Evolutionary conservation across 30 jellyfish, hydroid and myxozoan species (phyloP).

Genomic region (Catostylus mosaicus): DNA sequence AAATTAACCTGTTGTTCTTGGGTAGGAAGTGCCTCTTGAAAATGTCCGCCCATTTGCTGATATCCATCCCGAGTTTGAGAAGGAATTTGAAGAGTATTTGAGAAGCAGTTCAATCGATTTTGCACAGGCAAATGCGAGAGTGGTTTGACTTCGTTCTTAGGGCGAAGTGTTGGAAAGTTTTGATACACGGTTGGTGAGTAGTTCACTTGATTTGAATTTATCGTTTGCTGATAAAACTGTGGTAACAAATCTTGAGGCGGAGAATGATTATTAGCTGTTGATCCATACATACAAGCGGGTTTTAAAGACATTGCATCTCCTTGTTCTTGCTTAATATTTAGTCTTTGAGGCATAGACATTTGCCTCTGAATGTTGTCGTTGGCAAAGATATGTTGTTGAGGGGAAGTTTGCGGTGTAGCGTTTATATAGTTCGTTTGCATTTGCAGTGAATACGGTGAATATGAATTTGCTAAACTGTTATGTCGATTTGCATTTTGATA

Average conservation of each 20-base stretch:
- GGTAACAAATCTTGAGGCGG: conserved; percentile 79
- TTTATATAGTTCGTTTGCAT: conserved; percentile 16
- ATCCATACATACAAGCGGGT: conserved; percentile 81
- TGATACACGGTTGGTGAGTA: conserved; percentile 55
- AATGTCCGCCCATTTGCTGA: conserved; percentile 82
- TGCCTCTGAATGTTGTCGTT: conserved; percentile 36
- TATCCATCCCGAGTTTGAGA: conserved; percentile 74
- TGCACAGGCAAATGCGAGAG: conserved; percentile 75
- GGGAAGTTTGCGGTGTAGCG: conserved; percentile 35
- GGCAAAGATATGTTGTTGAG: conserved; percentile 11
- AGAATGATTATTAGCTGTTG: conserved; percentile 52
- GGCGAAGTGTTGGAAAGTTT: conserved; percentile 30
- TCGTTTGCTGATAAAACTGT: conserved; percentile 66
- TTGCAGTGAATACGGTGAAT: conserved; percentile 34
- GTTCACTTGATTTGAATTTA: conserved; percentile 46
- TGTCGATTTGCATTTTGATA: conserved; percentile 41
- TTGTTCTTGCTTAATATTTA: conserved; percentile 54
- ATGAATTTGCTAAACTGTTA: conserved; percentile 15
- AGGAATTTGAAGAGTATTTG: conserved; percentile 57
- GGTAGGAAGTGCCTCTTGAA: conserved; percentile 82
- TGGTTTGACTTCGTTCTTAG: conserved; percentile 56
- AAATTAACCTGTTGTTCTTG: conserved; percentile 82
- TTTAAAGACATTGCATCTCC: conserved; percentile 35
- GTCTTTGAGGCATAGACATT: conserved; percentile 28
- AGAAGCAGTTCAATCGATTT: conserved; percentile 61